These are phyloP conservation scores for Pangasianodon gigas DNA, from an alignment of 2,113 vertebrate species.

Conservation along the genomic window DNA sequence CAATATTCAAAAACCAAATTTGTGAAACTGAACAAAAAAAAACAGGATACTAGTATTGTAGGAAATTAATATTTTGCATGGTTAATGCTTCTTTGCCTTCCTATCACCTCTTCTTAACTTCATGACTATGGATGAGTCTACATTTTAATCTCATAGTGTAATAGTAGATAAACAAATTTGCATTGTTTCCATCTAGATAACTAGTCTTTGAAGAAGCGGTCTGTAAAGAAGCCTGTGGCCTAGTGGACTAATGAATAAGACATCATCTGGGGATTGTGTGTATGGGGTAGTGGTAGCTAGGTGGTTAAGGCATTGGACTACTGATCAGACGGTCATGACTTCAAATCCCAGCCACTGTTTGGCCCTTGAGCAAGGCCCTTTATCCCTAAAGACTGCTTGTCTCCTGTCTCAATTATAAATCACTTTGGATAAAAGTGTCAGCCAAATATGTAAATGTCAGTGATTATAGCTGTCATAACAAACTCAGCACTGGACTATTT, in stretches of 20 bases:
- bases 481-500: background rate
- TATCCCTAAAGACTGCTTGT: background rate
- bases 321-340: background rate
- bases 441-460: constrained; percentile 2
- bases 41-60: background rate
- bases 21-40: background rate
- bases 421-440: background rate
- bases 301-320: background rate
- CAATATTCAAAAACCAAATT: background rate
- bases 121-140: background rate
- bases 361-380: background rate
- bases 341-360: background rate
- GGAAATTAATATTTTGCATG: background rate
- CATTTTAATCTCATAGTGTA: background rate
- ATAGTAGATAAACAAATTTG: background rate
- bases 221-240: background rate
- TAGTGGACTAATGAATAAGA: too few relatives aligned
- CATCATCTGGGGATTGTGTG: background rate
- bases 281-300: background rate
- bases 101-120: background rate
- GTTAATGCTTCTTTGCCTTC: background rate
- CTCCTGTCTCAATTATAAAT: background rate
- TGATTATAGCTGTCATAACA: background rate
- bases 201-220: background rate
- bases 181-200: background rate